Base-by-base conservation (phyloP, 2,113 vertebrate genomes). In the Thryonomys swinderianus region DNA sequence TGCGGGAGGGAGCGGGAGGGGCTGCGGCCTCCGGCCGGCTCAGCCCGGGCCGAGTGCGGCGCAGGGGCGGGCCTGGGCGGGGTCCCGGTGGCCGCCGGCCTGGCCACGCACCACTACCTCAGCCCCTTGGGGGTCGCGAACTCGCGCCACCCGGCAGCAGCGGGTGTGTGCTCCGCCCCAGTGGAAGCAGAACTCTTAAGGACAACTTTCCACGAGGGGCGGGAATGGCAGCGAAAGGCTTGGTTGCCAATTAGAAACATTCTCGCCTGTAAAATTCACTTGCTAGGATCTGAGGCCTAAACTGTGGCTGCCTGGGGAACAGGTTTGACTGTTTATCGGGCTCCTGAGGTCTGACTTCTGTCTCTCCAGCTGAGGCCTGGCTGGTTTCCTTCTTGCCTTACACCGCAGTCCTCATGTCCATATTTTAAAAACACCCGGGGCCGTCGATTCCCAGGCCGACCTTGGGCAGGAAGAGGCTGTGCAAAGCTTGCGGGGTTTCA, bases 161-260 rank as follows among this genome's bases (percentile, higher is more conserved):
- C 42, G 89, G 66, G 79, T 34, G 89, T 64, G 83, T 20, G 81
- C n/a, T 37, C 21, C 66, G 1, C 30, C 12, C 34, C 23, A 0
- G 69, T 69, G 62, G 37, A 64, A 78, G 79, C 81, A 67, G 61
- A 97, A 96, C 95, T 97, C 94, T 48, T n/a, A 34, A 21, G n/a
- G 59, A 25, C n/a, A 95, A 94, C 71, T 97, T 97, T 78, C 84
- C 74, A 20, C 40, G 5, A 59, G 67, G 67, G 48, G 53, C 32
- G 42, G 92, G 48, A 45, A 88, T 59, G 82, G 18, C 93, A 34
- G 84, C 67, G 40, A 94, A 84, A 74, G 92, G 51, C 74, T 89
- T 80, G 5, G 45, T 55, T 78, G 81, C 73, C 48, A 73, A 79
- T 93, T 88, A 18, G 67, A 95, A 89, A 94, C 53, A 81, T 59